These are phyloP conservation scores for Pachycephus smyrnensis DNA, from an alignment of 2,888 invertebrate species.

Conservation along the genomic window DNA sequence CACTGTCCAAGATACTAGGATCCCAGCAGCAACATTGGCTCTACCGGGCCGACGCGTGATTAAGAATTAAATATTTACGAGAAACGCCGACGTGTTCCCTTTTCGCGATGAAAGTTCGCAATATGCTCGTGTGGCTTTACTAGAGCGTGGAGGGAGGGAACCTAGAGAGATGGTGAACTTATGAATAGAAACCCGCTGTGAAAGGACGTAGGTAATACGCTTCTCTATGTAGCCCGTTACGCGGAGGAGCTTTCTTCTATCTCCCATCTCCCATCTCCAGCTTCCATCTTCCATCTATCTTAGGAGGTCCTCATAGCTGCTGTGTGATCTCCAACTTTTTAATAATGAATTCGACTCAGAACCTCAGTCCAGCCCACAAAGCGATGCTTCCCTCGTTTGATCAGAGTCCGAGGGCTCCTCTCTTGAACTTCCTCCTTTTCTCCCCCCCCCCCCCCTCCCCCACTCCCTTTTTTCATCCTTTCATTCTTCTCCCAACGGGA, in stretches of 20 bases:
- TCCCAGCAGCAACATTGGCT: background rate
- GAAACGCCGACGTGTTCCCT: background rate
- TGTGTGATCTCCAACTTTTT: background rate
- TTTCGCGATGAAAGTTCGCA: conserved; percentile 10
- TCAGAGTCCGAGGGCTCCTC: background rate
- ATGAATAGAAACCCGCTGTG: conserved; percentile 2
- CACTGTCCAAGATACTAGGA: background rate
- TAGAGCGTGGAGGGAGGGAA: background rate
- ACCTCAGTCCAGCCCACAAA: background rate
- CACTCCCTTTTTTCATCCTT: background rate
- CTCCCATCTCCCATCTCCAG: background rate
- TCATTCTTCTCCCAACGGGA: background rate
- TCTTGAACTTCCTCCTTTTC: background rate
- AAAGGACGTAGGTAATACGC: conserved; percentile 7
- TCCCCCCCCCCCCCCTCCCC: no score
- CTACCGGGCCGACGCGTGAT: conserved; percentile 7
- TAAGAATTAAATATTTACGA: conserved; percentile 24
- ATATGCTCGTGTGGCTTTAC: conserved; percentile 6
- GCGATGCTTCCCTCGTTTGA: background rate
- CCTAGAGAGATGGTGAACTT: background rate
- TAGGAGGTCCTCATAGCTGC: background rate
- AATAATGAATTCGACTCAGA: background rate
- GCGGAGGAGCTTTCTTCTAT: background rate
- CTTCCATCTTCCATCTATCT: background rate
- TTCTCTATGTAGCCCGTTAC: conserved; percentile 3